Base-by-base conservation (phyloP, 2,888 invertebrate species). In the Sphecodes monilicornis region DNA sequence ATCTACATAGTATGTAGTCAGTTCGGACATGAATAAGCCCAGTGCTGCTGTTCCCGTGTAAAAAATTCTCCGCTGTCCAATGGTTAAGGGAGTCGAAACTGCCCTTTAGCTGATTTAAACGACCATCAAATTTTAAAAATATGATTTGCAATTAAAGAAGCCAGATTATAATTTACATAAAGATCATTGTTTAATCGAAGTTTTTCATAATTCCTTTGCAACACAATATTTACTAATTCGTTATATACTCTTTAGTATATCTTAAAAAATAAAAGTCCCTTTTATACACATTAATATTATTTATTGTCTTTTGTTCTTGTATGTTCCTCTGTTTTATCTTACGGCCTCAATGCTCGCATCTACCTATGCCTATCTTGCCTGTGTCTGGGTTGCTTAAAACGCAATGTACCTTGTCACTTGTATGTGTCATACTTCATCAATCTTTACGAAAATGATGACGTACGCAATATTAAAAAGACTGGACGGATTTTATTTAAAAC, bases 401-500 rank as follows among this genome's bases (percentile, higher is more conserved):
- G 75, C 64, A 75, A 80, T 88, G 79, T 81, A 86, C 88, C 84
- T 88, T 89, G 82, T 90, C 80, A 88, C 89, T 92, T 89, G 86
- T 87, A 78, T 81, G 80, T 90, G 87, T 90, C 86, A 89, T 82
- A 84, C 84, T 81, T 83, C 88, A 84, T 89, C 86, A 86, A 83
- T 88, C 84, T 84, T 78, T 87, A 81, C 97, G 95, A 83, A 82
- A 69, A 73, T 82, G 76, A 54, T 50, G 76, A 77, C 72, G 57
- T 78, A 96, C 97, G 96, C 76, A 75, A 85, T 71, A 89, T 88
- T 92, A 91, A 93, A 91, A 90, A 93, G 92, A 91, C 93, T 83
- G 94, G 94, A 86, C 92, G 94, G 85, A 92, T 97, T 96, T 97
- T 97, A 95, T 98, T 98, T 95, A 98, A 98, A 96, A 98, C 98